Evolutionary conservation across 2,888 invertebrate species (phyloP).

Genomic region (Cantharis rustica): DNA sequence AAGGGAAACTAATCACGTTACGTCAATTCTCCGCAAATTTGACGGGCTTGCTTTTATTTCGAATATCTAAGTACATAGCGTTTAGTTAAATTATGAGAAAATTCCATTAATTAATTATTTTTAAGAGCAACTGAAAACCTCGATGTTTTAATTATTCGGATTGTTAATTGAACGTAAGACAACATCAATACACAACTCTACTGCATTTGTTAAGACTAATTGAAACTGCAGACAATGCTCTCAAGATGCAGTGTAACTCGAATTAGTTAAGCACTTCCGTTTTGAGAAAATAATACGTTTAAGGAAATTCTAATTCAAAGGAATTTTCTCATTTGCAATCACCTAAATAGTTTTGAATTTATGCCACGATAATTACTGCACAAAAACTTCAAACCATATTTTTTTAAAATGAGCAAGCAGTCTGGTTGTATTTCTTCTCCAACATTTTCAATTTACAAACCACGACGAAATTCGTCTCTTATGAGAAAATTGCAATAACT

Average conservation of each 20-base stretch:
- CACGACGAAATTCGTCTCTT: slow-evolving; percentile 13
- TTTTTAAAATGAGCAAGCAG: neutral
- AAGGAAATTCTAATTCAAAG: slow-evolving; percentile 18
- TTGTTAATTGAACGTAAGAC: slow-evolving; percentile 16
- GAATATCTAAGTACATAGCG: neutral
- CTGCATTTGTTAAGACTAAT: slow-evolving; percentile 28
- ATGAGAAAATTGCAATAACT: slow-evolving; percentile 32
- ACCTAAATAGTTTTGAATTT: slow-evolving; percentile 14
- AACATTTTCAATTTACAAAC: neutral
- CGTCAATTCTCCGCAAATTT: neutral
- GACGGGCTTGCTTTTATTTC: neutral
- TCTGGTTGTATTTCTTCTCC: neutral
- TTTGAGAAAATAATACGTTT: slow-evolving; percentile 28
- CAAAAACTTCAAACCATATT: neutral
- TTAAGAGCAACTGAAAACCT: neutral
- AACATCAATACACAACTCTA: slow-evolving; percentile 28
- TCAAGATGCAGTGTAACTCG: slow-evolving; percentile 28
- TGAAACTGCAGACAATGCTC: slow-evolving; percentile 31
- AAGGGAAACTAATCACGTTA: neutral
- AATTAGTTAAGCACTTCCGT: slow-evolving; percentile 28
- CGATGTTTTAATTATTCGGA: neutral
- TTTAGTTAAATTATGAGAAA: neutral
- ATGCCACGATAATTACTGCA: neutral
- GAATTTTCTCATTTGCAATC: slow-evolving; percentile 12
- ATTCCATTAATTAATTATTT: neutral